Evolutionary conservation across 2,797 vertebrate species (phyloP), one percentile per base, ranked within the genome.

Genomic region (Zonotrichia albicollis): DNA sequence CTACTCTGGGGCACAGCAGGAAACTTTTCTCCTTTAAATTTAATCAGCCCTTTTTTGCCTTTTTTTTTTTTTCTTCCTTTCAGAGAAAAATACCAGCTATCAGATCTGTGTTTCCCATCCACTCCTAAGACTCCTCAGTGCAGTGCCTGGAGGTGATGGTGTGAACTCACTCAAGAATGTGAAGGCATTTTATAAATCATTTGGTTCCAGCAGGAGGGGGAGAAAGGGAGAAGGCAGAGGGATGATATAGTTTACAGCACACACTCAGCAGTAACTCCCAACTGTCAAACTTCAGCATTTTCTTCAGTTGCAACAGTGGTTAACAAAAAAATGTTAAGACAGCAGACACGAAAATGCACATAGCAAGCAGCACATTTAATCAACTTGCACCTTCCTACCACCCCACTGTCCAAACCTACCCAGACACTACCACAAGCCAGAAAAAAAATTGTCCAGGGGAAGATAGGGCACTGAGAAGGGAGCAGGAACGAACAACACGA

Each of bases 101-200:
- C 90, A 95, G 76, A 95, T 88, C 51, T 77, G 71, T 54, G 84
- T 57, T 95, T 95, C 94, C 87, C 62, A 89, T 95, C 88, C 93
- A 84, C 82, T 95, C 92, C 92, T 94, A 86, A 93, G 89, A 90
- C 91, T 96, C 93, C 90, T 95, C 54, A 74, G 25, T 48, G 54
- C 91, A 93, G 93, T 96, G 95, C 93, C 93, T 94, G 85, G 93
- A 97, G 95, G 95, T 96, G 93, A 96, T 86, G 83, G 95, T 91
- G 95, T 96, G 92, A 88, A 95, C 95, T 96, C 86, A 71, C 95
- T 97, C 95, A 96, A 96, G 93, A 97, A 97, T 94, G 94, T 75
- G 84, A 94, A 96, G 77, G 90, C 73, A 94, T 96, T 97, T 95
- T 96, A 96, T 96, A 96, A 96, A 96, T 97, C 94, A 96, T 67